Base-by-base conservation (phyloP, 2,113 vertebrate genomes). In the Hydrochoerus hydrochaeris region DNA sequence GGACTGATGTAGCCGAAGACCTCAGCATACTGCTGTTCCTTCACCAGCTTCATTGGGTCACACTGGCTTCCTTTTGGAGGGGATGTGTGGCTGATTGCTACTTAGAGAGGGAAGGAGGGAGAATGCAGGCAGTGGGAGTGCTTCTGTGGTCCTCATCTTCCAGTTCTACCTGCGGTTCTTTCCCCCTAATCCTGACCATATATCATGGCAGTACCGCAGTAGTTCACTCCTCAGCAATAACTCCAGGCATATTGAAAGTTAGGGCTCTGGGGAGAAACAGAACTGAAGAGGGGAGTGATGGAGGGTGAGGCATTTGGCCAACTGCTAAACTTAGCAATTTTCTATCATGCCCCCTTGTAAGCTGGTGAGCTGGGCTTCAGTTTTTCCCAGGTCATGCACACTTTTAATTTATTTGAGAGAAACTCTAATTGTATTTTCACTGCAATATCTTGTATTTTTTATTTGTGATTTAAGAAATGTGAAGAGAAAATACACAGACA, bases 391-490 rank as follows among this genome's bases (percentile, higher is more conserved):
- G 88, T 93, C 95, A 85, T 96, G 96, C 96, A 97, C 85, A 91
- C 90, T 95, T 97, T 97, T 98, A 98, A 98, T 98, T 98, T 98
- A 98, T 98, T 98, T 96, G 95, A 97, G 96, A 98, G 96, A 98
- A 98, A 96, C 95, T 98, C 97, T 98, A 98, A 98, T 97, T 98
- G 96, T 97, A 98, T 98, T 97, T 98, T 97, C 98, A 97, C 94
- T 95, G 97, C 97, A 90, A 98, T 98, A 96, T 98, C 97, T 98
- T 98, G 97, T 98, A 97, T 97, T 98, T 98, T 98, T 98, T 97
- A 97, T 98, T 98, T 98, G 98, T 97, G 91, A 97, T 98, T 98
- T 97, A 96, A 97, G 94, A 98, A 98, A 98, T 98, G 98, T 98
- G 98, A 98, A 98, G 95, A 90, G 94, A 97, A 93, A 62, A 82